phyloP scores from a whole-genome alignment of 2,888 invertebrate species.

The Ceratothoa steindachneri region DNA sequence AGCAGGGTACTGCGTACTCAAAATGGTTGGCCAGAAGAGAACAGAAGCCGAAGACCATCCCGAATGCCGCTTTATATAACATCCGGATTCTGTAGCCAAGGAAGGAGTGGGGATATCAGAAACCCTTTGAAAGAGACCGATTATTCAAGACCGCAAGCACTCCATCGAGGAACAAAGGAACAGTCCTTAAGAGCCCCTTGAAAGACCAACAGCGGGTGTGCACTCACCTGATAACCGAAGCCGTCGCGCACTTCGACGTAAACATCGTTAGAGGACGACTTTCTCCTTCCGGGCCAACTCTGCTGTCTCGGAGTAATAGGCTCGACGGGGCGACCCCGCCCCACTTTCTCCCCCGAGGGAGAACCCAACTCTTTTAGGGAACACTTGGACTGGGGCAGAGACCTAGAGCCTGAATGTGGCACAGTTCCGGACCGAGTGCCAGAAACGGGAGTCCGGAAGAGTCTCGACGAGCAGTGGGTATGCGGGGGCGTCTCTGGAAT shows the following conservation, averaged over 20 bases:
- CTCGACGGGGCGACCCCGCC: background rate
- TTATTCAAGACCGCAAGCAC: too few species aligned
- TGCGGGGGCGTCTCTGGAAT: background rate
- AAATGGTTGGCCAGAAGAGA: too few species aligned
- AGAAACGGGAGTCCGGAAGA: background rate
- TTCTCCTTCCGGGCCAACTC: background rate
- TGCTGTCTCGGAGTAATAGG: background rate
- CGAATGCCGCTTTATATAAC: too few species aligned
- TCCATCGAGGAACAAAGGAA: too few species aligned
- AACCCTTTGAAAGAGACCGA: too few species aligned
- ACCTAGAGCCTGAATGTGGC: background rate
- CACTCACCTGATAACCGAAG: constrained; percentile 33
- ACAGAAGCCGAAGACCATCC: too few species aligned
- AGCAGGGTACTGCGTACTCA: too few species aligned
- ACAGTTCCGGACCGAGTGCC: background rate
- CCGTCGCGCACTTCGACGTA: constrained; percentile 29
- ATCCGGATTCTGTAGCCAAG: too few species aligned
- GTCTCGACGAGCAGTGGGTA: background rate
- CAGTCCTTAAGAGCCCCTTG: too few species aligned
- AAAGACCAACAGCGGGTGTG: too few species aligned
- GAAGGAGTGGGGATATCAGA: too few species aligned
- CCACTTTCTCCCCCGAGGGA: background rate
- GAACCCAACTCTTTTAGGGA: background rate
- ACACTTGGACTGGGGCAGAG: background rate
- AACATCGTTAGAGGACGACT: constrained; percentile 2